Evolutionary conservation across 2,797 vertebrate species (phyloP).

Genomic region (Tragelaphus oryx): DNA sequence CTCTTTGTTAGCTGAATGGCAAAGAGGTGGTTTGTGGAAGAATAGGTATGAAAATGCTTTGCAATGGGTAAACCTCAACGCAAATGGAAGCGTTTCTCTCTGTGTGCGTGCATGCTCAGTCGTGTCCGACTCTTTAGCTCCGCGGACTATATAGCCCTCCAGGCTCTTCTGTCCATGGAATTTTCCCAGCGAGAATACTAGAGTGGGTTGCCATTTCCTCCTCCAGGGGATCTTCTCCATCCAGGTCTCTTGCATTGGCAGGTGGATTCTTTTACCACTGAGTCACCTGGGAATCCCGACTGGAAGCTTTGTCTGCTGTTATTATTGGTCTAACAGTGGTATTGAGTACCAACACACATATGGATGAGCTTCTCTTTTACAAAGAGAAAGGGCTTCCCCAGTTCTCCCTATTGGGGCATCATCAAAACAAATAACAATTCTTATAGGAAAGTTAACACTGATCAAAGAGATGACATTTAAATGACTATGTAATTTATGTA

Average conservation of each 20-base stretch:
- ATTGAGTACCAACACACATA: neutral
- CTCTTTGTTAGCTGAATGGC: neutral
- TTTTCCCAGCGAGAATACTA: neutral
- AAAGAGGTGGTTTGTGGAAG: neutral
- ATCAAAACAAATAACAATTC: neutral
- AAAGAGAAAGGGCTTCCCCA: neutral
- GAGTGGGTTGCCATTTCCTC: neutral
- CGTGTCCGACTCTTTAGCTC: neutral
- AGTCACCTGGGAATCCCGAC: neutral
- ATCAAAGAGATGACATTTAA: neutral
- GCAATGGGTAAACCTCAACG: neutral
- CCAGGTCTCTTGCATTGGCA: neutral
- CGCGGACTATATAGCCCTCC: neutral
- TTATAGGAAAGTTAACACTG: neutral
- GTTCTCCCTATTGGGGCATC: neutral
- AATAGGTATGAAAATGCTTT: neutral
- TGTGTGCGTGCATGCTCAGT: neutral
- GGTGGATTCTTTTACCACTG: neutral
- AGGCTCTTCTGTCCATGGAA: neutral
- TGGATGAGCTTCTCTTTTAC: neutral
- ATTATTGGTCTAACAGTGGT: neutral
- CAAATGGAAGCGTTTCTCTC: neutral
- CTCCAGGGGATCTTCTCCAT: neutral
- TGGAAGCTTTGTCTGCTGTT: neutral
- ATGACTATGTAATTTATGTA: neutral